Evolutionary conservation across 1,140 invertebrate species (phyloP).

Genomic region (Megalonaias nervosa): DNA sequence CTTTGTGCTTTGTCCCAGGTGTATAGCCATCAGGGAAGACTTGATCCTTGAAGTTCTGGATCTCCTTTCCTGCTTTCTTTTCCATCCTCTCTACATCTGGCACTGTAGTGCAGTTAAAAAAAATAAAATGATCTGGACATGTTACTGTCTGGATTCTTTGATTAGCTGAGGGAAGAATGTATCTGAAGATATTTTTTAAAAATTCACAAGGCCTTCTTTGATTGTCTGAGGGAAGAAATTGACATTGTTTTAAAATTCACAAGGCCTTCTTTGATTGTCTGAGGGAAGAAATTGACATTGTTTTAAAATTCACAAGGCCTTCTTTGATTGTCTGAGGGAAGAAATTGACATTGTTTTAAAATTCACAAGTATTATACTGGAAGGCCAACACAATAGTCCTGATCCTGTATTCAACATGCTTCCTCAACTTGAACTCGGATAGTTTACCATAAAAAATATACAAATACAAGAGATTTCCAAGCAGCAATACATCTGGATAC

Average conservation of each 20-base stretch:
- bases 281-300: no score
- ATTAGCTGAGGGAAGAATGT: no score
- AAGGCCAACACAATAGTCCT: not conserved
- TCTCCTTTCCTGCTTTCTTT: constrained; percentile 70
- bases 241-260: no score
- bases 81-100: constrained; percentile 69
- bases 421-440: not conserved
- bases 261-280: no score
- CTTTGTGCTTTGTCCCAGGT: constrained; percentile 63
- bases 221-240: no score
- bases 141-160: not conserved
- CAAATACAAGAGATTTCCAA: no score
- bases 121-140: not conserved
- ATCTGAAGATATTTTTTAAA: not conserved
- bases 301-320: not conserved
- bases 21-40: constrained; percentile 66
- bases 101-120: constrained; percentile 50
- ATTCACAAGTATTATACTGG: not conserved
- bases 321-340: not conserved
- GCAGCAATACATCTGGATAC: no score
- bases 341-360: not conserved
- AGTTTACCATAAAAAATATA: no score
- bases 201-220: not conserved
- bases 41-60: constrained; percentile 70
- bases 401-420: not conserved